Evolutionary conservation across 1,140 invertebrate genomes (phyloP).

Genomic region (Bactericera cockerelli): DNA sequence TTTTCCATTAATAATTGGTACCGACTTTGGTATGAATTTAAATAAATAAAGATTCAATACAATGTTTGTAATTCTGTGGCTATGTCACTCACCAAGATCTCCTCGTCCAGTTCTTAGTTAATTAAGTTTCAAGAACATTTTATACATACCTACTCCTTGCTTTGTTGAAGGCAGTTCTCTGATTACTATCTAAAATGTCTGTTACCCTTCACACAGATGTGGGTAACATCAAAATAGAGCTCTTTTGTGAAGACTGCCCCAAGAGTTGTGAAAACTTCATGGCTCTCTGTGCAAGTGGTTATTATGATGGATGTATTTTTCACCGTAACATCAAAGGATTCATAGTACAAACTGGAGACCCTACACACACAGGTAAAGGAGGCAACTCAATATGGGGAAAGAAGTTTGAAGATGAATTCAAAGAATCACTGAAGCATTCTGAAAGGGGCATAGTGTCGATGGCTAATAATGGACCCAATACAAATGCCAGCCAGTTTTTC

Average conservation of each 20-base stretch:
- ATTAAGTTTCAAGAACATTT: too few relatives aligned
- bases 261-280: slow-evolving; percentile 96
- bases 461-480: slow-evolving; percentile 97
- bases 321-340: slow-evolving; percentile 98
- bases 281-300: slow-evolving; percentile 87
- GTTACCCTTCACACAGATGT: slow-evolving; percentile 93
- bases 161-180: too few relatives aligned
- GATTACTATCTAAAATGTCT: too few relatives aligned
- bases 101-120: too few relatives aligned
- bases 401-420: slow-evolving; percentile 93
- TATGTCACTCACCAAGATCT: too few relatives aligned
- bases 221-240: slow-evolving; percentile 93
- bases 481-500: slow-evolving; percentile 98
- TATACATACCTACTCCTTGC: too few relatives aligned
- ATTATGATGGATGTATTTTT: slow-evolving; percentile 87
- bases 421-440: slow-evolving; percentile 85
- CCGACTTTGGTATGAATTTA: too few relatives aligned
- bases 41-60: too few relatives aligned
- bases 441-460: slow-evolving; percentile 81
- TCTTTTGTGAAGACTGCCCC: slow-evolving; percentile 90
- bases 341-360: slow-evolving; percentile 94
- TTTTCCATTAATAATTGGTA: too few relatives aligned
- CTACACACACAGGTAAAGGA: slow-evolving; percentile 75
- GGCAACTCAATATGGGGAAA: slow-evolving; percentile 79
- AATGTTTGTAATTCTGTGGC: too few relatives aligned